phyloP scores from a whole-genome alignment of 2,888 invertebrate species.

The Epiblema foenella region DNA sequence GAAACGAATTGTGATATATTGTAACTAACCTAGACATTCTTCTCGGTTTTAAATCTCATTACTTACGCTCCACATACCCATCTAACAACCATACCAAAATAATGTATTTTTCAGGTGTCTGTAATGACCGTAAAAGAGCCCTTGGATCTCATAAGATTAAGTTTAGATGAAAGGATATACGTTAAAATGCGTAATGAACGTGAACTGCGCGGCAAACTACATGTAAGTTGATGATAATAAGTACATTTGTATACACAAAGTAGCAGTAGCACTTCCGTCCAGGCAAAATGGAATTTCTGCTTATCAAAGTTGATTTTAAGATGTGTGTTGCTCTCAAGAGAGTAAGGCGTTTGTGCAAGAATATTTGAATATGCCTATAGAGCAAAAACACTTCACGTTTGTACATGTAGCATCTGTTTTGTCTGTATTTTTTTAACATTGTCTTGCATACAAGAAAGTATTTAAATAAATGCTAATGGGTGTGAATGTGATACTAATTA shows the following conservation, averaged over 20 bases:
- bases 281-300: not conserved
- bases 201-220: slow-evolving; percentile 96
- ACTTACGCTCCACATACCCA: not conserved
- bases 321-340: not conserved
- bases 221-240: slow-evolving; percentile 87
- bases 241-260: not conserved
- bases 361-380: too few relatives aligned
- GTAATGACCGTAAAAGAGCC: slow-evolving; percentile 98
- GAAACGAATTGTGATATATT: not conserved
- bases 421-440: too few relatives aligned
- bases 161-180: slow-evolving; percentile 98
- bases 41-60: not conserved
- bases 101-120: slow-evolving; percentile 87
- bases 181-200: slow-evolving; percentile 99
- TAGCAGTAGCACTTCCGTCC: not conserved
- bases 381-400: too few relatives aligned
- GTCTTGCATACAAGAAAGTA: too few relatives aligned
- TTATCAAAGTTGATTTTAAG: not conserved
- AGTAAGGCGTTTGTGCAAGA: too few relatives aligned
- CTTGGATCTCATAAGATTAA: slow-evolving; percentile 97
- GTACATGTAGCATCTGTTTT: too few relatives aligned
- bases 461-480: not conserved
- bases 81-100: not conserved
- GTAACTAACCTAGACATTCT: too few relatives aligned
- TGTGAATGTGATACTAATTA: not conserved